Conservation (phyloP, 1,140 invertebrate genomes). For the Zaprionus ornatus region DNA sequence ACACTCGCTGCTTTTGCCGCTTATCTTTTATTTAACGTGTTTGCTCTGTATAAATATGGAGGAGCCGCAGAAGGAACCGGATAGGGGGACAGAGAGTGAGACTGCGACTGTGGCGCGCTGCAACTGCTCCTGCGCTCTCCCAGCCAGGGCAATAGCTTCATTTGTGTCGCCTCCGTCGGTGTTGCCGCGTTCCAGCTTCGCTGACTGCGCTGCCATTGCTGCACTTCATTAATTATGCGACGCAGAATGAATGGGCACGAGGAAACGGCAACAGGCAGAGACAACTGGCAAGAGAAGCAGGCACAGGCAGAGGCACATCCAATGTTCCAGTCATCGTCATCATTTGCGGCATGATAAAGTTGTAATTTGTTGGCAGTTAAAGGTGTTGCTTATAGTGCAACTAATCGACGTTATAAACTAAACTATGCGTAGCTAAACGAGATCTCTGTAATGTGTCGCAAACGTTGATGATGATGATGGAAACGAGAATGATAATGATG, state of each 20-base stretch:
- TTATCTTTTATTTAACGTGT: constrained; percentile 81
- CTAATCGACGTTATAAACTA: constrained; percentile 80
- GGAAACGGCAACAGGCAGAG: background rate
- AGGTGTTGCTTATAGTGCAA: constrained; percentile 82
- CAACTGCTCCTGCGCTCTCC: constrained; percentile 22
- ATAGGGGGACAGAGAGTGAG: constrained; percentile 19
- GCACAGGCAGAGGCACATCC: constrained; percentile 29
- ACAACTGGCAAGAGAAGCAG: background rate
- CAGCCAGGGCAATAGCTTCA: constrained; percentile 67
- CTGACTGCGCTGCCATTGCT: constrained; percentile 52
- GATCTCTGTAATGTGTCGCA: constrained; percentile 68
- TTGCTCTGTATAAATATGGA: constrained; percentile 80
- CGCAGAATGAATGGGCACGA: constrained; percentile 59
- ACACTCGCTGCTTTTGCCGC: constrained; percentile 66
- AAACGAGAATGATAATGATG: constrained; percentile 40
- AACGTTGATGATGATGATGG: constrained; percentile 67
- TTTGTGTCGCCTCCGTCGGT: constrained; percentile 53
- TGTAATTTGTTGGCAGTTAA: constrained; percentile 82
- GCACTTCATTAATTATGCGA: constrained; percentile 81
- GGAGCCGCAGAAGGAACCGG: constrained; percentile 27
- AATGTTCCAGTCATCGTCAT: constrained; percentile 45
- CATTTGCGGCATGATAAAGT: constrained; percentile 80
- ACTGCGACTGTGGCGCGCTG: constrained; percentile 5
- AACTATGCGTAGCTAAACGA: constrained; percentile 77
- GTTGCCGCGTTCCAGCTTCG: constrained; percentile 8